These are phyloP conservation scores for Myodes glareolus DNA, from an alignment of 2,113 vertebrate genomes.

Conservation along the genomic window DNA sequence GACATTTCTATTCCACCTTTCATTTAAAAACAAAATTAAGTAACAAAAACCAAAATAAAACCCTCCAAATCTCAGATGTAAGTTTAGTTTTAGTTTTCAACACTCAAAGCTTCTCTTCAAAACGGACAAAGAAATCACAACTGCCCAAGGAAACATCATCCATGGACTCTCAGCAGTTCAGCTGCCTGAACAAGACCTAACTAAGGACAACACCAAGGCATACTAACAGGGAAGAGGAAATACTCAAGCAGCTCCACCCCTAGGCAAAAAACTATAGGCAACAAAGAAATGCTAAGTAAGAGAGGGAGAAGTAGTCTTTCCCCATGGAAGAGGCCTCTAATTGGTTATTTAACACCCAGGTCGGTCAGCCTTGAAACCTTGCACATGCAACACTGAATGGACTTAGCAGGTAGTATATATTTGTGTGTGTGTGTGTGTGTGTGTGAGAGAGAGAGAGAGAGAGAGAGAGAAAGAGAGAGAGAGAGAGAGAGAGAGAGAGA, in stretches of 20 bases:
- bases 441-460: no score
- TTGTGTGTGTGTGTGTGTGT: not conserved
- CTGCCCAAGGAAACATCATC: not conserved
- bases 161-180: not conserved
- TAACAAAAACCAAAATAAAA: not conserved
- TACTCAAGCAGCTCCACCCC: not conserved
- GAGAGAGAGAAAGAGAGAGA: no score
- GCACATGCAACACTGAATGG: not conserved
- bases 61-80: not conserved
- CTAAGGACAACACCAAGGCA: not conserved
- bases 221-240: not conserved
- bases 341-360: not conserved
- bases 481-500: no score
- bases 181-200: not conserved
- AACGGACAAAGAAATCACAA: not conserved
- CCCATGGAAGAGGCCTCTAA: not conserved
- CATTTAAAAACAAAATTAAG: slow-evolving; percentile 51
- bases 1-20: not conserved
- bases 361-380: not conserved
- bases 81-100: not conserved
- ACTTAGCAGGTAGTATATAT: not conserved
- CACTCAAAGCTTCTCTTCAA: not conserved
- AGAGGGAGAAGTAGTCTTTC: not conserved
- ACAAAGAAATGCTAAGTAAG: not conserved
- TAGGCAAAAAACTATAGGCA: not conserved